Evolutionary conservation across 2,113 vertebrate genomes (phyloP).

Genomic region (Plotosus lineatus): DNA sequence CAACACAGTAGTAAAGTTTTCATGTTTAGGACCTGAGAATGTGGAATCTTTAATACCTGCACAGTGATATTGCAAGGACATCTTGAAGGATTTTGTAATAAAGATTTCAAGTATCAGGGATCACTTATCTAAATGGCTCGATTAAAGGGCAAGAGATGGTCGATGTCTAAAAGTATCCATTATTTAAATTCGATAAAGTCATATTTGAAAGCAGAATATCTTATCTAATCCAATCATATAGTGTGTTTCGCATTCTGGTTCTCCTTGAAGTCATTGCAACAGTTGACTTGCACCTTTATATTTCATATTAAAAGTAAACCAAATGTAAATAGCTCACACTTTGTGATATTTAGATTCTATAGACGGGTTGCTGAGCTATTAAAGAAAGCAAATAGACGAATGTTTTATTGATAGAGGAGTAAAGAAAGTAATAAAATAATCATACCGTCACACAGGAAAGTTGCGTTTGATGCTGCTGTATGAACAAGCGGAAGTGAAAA

Average conservation of each 20-base stretch:
- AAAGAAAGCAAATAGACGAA: neutral
- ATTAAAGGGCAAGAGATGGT: neutral
- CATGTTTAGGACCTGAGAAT: neutral
- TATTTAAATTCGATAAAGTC: conserved; percentile 13
- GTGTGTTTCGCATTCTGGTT: neutral
- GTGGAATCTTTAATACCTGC: neutral
- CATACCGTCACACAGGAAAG: conserved; percentile 6
- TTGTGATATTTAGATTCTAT: neutral
- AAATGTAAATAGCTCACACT: neutral
- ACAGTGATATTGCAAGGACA: conserved; percentile 1
- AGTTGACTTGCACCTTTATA: neutral
- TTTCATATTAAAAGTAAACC: neutral
- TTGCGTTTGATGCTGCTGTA: conserved; percentile 7
- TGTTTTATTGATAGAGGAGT: neutral
- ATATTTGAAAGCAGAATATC: conserved; percentile 8
- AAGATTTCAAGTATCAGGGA: conserved; percentile 18
- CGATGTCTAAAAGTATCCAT: neutral
- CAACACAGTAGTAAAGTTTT: conserved; percentile 6
- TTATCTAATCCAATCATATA: conserved; percentile 5
- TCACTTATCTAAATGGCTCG: neutral
- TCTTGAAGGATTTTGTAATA: conserved; percentile 25
- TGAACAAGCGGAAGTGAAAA: conserved; percentile 42
- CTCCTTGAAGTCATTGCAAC: neutral
- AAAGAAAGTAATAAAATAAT: neutral
- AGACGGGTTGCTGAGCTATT: neutral